Evolutionary conservation across 1,140 invertebrate genomes (phyloP).

Genomic region (Euglossa dilemma): DNA sequence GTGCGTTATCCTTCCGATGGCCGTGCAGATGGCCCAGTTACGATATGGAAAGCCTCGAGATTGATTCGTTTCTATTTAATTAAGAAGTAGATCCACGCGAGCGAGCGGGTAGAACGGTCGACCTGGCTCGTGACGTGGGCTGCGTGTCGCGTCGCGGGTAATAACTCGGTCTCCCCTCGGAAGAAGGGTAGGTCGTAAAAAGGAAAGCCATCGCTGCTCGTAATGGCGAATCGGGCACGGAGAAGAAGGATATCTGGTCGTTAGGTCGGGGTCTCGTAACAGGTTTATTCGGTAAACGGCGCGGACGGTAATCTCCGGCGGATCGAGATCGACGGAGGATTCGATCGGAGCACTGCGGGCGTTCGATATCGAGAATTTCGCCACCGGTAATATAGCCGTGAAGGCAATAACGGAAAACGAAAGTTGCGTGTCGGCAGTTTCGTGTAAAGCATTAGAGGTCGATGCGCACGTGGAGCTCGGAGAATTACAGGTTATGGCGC

Average conservation of each 20-base stretch:
- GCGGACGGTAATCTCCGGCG: too few relatives aligned
- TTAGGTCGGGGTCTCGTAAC: too few relatives aligned
- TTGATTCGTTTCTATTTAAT: conserved; percentile 10
- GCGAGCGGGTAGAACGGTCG: neutral
- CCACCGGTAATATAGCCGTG: too few relatives aligned
- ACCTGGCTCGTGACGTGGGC: neutral
- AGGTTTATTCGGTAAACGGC: neutral
- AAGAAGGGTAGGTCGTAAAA: neutral
- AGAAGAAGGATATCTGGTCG: neutral
- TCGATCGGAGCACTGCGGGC: too few relatives aligned
- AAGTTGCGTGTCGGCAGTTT: neutral
- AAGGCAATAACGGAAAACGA: neutral
- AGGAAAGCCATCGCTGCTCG: neutral
- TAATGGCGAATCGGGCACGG: neutral
- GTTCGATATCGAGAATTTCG: too few relatives aligned
- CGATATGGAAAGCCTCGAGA: neutral
- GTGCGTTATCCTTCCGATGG: neutral
- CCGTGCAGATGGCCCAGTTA: too few relatives aligned
- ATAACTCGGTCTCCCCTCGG: neutral
- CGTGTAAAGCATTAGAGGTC: neutral
- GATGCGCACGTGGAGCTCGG: neutral
- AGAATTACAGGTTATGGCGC: neutral
- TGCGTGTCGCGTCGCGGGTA: neutral
- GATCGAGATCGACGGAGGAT: too few relatives aligned
- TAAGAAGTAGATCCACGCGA: conserved; percentile 10